Base-by-base conservation (phyloP, 1,140 invertebrate species). In the Galendromus occidentalis region DNA sequence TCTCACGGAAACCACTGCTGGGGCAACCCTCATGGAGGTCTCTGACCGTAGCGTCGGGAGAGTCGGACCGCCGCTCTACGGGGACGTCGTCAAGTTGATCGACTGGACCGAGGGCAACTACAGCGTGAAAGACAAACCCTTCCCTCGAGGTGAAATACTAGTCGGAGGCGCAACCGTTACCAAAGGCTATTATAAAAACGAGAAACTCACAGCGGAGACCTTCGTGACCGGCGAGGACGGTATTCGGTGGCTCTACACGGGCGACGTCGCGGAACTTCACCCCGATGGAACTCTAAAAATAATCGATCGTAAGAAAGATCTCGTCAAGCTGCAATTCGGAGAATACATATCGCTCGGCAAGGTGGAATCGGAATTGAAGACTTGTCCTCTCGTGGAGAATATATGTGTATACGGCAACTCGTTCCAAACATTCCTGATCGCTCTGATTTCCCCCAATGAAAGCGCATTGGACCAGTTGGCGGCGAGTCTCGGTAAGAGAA, bases 181-280 rank as follows among this genome's bases (percentile, higher is more conserved):
- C 0, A 77, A 84, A 47, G 94, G 95, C 14, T 99, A 99, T 76
- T 98, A 89, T 76, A 93, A 93, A 75, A 83, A 93, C 66, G 80
- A 84, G 4, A 84, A 86, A 47, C 90, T 91, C 76, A 91, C 91
- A 0, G 81, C 83, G 63, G 91, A 96, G 75, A 90, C 94, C 69
- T 99, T 95, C 78, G 84, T 68, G 39, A 20, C 85, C 65, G 82
- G 85, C 65, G 82, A 83, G 70, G 81, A 87, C 70, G 88, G 87
- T 0, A 82, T 80, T 68, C 79, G 86, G 66, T 95, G 91, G 87
- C 98, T 98, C 76, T 85, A 84, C 70, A 92, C 91, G 55, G 95
- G 95, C 2, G 95, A 99, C 77, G 91, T 99, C 78, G 93, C 87
- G 7, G 89, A 95, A 80, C 78, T 96, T 68, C 85, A 92, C 51